phyloP scores from a whole-genome alignment of 2,888 invertebrate species.

The Parochlus steinenii region DNA sequence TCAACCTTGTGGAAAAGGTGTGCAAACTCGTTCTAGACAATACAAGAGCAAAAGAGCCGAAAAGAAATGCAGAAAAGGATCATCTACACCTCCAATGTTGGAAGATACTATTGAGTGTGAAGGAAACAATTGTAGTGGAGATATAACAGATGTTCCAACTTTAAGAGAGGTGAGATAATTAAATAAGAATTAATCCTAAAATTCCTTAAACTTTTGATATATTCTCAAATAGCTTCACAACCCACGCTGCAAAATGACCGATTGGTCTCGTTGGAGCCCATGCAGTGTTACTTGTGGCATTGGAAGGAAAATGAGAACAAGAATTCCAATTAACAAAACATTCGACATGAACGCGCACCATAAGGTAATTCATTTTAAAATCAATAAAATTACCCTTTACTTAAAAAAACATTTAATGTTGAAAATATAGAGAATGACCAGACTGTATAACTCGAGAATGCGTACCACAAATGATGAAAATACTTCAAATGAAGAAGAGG shows the following conservation, averaged over 20 bases:
- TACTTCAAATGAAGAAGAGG: constrained; percentile 16
- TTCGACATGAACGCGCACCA: constrained; percentile 17
- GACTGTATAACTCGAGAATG: constrained; percentile 4
- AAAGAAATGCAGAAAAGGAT: constrained; percentile 39
- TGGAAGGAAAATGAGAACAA: constrained; percentile 45
- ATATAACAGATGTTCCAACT: no score
- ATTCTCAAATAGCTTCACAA: constrained; percentile 22
- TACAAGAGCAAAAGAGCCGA: constrained; percentile 43
- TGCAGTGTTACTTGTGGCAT: constrained; percentile 66
- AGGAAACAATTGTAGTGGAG: constrained; percentile 25
- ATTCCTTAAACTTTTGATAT: no score
- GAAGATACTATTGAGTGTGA: constrained; percentile 33
- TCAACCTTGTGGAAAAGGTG: constrained; percentile 50
- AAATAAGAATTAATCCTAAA: no score
- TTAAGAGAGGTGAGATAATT: background rate
- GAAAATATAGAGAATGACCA: constrained; percentile 8
- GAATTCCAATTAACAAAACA: constrained; percentile 23
- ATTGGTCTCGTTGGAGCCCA: constrained; percentile 70
- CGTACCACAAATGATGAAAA: constrained; percentile 13
- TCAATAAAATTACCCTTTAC: constrained; percentile 15
- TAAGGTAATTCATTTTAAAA: no score
- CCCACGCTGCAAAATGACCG: constrained; percentile 41
- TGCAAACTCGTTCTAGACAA: constrained; percentile 50
- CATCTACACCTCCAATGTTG: constrained; percentile 26
- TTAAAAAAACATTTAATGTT: constrained; percentile 4